Evolutionary conservation across 2,888 invertebrate genomes (phyloP).

Genomic region (Cordylochernes scorpioides): DNA sequence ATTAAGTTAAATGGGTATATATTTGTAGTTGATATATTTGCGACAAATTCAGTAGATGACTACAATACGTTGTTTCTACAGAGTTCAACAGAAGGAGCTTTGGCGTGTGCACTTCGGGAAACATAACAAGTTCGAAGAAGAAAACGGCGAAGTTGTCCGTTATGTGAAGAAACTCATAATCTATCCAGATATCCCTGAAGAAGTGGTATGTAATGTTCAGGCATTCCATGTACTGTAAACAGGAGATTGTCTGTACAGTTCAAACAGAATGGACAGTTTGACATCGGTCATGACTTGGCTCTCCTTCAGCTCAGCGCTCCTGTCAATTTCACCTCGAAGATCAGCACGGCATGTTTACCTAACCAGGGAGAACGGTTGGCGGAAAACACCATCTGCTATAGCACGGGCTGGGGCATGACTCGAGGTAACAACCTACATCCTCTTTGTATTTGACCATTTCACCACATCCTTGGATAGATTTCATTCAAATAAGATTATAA

Average conservation of each 20-base stretch:
- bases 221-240: no score
- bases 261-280: no score
- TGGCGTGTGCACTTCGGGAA: conserved; percentile 9
- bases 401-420: conserved; percentile 10
- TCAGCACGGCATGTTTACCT: conserved; percentile 8
- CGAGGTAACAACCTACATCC: conserved; percentile 9
- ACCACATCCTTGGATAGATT: no score
- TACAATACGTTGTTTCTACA: no score
- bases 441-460: no score
- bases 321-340: conserved; percentile 4
- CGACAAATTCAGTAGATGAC: no score
- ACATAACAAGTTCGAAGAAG: conserved; percentile 4
- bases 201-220: no score
- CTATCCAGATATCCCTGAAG: conserved; percentile 6
- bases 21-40: no score
- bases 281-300: conserved; percentile 8
- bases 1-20: no score
- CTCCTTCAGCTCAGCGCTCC: conserved; percentile 9
- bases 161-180: conserved; percentile 6
- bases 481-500: no score
- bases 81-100: no score
- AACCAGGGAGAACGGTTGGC: conserved; percentile 1
- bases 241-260: no score
- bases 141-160: conserved; percentile 6
- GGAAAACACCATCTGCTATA: conserved; percentile 5